Percentiles rank a stretch among this genome's conserved stretches.
These are phyloP conservation scores for Tetanocera ferruginea DNA, from an alignment of 2,888 invertebrate genomes.

Conservation along the genomic window DNA sequence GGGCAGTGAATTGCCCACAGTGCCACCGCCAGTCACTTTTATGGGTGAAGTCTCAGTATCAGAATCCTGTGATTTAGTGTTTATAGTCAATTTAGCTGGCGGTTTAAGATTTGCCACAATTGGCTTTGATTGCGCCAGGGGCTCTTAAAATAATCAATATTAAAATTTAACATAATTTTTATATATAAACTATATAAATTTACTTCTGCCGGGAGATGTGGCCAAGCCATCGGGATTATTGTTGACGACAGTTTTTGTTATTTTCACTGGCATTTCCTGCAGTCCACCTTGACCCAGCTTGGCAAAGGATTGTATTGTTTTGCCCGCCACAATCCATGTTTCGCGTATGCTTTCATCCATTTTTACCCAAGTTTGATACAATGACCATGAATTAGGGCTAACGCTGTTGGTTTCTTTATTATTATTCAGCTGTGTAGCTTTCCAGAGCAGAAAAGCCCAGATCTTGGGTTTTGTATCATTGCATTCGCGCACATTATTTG, in stretches of 20 bases:
- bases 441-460: conserved; percentile 89
- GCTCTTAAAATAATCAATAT: conserved; percentile 45
- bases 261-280: conserved; percentile 70
- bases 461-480: conserved; percentile 85
- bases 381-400: conserved; percentile 79
- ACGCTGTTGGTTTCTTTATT: conserved; percentile 70
- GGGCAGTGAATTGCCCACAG: conserved; percentile 38
- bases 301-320: conserved; percentile 80
- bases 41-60: conserved; percentile 56
- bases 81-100: conserved; percentile 52
- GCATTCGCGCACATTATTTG: conserved; percentile 73
- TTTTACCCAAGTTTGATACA: conserved; percentile 88
- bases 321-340: conserved; percentile 85
- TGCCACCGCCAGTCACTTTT: conserved; percentile 43
- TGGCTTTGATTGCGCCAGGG: conserved; percentile 54
- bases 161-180: conserved; percentile 15
- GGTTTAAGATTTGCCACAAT: conserved; percentile 52
- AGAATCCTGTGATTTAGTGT: conserved; percentile 55
- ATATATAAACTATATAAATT: conserved; percentile 39
- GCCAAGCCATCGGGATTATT: conserved; percentile 53
- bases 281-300: conserved; percentile 72
- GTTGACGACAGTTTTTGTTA: conserved; percentile 69
- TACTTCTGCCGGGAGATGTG: conserved; percentile 60
- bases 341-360: conserved; percentile 81
- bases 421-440: conserved; percentile 73